Evolutionary conservation across 2,113 vertebrate genomes (phyloP), one percentile per base, ranked within the genome.

Genomic region (Ammospiza caudacuta): DNA sequence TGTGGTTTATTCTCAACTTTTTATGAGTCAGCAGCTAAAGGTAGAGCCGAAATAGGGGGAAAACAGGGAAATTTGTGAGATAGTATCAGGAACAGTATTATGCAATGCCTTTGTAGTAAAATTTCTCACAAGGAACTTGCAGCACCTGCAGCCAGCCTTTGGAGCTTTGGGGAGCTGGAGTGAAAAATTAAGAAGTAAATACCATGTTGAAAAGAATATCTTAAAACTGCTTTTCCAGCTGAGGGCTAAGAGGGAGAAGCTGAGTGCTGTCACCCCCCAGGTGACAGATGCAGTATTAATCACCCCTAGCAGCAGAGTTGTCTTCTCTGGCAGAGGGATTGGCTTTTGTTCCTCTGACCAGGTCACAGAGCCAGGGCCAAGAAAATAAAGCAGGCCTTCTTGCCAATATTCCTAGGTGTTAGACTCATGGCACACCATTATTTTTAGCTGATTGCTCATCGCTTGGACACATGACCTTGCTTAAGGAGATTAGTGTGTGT

Each of bases 381-480:
- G 93, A 87, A 96, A 96, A 92, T 72, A 89, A 90, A 93, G 59
- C 0, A 29, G 87, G 29, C 22, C 88, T 87, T 95, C 94, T 89
- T 94, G 94, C 93, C 85, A 90, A 1, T 96, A 78, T 92, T 88
- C 85, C 66, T 92, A 81, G 86, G 90, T 84, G 88, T 93, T 86
- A 81, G 90, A 88, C 86, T 93, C 89, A 64, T 68, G 80, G 86
- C 93, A 89, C 59, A 63, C 73, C 94, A 70, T 95, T 96, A 93
- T 96, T 96, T 96, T 96, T 96, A 96, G 93, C 89, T 29, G 89
- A 83, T 96, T 87, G 96, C 94, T 95, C 94, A 88, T 93, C 4
- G 2, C 76, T 90, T 94, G 90, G 75, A 39, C 82, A 92, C 79
- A 85, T 94, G 93, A 95, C 85, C 84, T 91, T 83, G n/a, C 90